Conservation (phyloP, 1,140 invertebrate genomes). For the Bombus affinis region DNA sequence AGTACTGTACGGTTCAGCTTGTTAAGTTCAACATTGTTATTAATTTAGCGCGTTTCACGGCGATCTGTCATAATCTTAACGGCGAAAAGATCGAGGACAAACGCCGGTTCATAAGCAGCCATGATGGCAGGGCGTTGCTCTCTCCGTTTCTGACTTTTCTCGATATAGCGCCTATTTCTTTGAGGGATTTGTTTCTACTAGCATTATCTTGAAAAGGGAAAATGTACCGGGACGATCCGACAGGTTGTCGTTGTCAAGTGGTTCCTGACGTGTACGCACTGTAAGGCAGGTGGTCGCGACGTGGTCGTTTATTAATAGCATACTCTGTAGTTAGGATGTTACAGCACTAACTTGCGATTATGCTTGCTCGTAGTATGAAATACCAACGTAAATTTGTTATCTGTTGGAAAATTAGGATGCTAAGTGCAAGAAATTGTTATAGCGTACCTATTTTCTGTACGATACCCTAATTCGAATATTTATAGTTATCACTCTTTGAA, state of each 20-base stretch:
- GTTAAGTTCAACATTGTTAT: slow-evolving; percentile 22
- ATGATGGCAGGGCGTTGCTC: slow-evolving; percentile 75
- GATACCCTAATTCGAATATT: not conserved
- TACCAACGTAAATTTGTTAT: not conserved
- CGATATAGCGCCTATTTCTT: not conserved
- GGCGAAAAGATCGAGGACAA: slow-evolving; percentile 43
- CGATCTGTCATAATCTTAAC: slow-evolving; percentile 54
- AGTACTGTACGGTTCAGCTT: slow-evolving; percentile 41
- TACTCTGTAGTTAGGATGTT: slow-evolving; percentile 37
- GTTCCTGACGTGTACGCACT: slow-evolving; percentile 47
- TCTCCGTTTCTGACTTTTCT: slow-evolving; percentile 18
- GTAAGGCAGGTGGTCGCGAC: slow-evolving; percentile 61
- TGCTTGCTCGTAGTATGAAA: slow-evolving; percentile 11
- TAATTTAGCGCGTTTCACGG: slow-evolving; percentile 29
- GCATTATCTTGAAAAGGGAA: not conserved
- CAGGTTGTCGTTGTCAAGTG: slow-evolving; percentile 72
- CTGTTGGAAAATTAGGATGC: not conserved
- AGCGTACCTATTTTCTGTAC: not conserved
- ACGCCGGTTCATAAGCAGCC: slow-evolving; percentile 65
- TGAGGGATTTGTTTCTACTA: not conserved
- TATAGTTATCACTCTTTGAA: not conserved
- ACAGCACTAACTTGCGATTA: slow-evolving; percentile 59
- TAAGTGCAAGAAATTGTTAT: not conserved
- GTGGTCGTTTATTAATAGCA: slow-evolving; percentile 64
- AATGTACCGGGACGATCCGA: slow-evolving; percentile 49